Conservation (phyloP, 2,888 invertebrate species). For the Sepioteuthis lessoniana region DNA sequence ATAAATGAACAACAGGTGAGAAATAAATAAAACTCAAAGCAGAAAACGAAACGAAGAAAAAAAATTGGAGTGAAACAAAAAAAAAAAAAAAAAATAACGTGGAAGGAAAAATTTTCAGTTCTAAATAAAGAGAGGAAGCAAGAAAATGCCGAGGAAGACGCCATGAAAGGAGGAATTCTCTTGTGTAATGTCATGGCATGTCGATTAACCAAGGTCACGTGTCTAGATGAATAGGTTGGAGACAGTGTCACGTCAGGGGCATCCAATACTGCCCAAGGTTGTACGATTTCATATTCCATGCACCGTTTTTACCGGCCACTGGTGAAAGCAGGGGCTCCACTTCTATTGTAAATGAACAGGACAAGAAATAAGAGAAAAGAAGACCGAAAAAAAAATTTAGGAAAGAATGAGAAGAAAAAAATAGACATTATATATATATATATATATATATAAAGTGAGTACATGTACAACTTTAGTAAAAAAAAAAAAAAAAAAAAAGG, state of each 20-base stretch:
- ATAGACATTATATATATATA: not conserved
- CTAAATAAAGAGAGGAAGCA: not conserved
- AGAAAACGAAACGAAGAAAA: not conserved
- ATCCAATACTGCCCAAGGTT: conserved; percentile 14
- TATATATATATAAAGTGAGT: too few relatives aligned
- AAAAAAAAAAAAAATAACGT: not conserved
- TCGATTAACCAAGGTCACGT: not conserved
- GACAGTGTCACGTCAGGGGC: conserved; percentile 33
- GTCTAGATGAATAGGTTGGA: not conserved
- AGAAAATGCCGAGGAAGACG: not conserved
- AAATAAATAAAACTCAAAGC: not conserved
- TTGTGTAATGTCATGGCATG: not conserved
- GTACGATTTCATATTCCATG: not conserved
- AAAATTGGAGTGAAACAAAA: not conserved
- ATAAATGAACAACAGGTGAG: conserved; percentile 33
- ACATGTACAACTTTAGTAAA: too few relatives aligned
- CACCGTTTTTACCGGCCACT: not conserved
- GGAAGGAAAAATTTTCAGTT: too few relatives aligned
- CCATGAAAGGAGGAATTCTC: not conserved
- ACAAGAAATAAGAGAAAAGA: not conserved
- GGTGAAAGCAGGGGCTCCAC: not conserved
- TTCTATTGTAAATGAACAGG: not conserved
- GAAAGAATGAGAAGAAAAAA: not conserved
- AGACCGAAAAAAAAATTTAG: too few relatives aligned
- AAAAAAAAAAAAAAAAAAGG: too few relatives aligned